A percentile compares a stretch with the other conserved stretches of the same genome.
Conservation (phyloP, 2,888 invertebrate genomes). For the Carabus problematicus region DNA sequence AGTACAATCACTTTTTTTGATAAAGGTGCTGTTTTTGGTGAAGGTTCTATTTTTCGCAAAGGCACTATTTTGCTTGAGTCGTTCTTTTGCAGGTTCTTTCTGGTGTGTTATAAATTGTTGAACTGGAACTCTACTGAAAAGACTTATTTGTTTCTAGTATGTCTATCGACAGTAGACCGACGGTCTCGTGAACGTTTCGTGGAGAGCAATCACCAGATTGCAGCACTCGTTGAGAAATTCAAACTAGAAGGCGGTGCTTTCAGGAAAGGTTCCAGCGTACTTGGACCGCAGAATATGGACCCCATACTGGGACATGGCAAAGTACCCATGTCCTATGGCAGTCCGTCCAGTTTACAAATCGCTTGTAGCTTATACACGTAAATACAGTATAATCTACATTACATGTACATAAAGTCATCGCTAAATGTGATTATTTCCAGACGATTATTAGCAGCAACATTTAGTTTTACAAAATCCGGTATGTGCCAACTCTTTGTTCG, state of each 20-base stretch:
- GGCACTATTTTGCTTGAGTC: no score
- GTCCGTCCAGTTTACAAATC: slow-evolving; percentile 72
- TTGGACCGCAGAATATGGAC: slow-evolving; percentile 62
- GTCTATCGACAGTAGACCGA: slow-evolving; percentile 78
- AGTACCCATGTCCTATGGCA: slow-evolving; percentile 77
- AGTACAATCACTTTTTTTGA: no score
- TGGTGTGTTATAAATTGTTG: no score
- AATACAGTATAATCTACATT: slow-evolving; percentile 50
- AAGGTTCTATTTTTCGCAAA: neutral
- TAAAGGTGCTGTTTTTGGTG: neutral
- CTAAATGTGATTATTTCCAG: slow-evolving; percentile 61
- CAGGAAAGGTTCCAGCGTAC: slow-evolving; percentile 68
- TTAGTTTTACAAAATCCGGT: slow-evolving; percentile 78
- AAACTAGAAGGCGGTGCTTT: slow-evolving; percentile 83
- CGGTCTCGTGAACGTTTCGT: slow-evolving; percentile 89
- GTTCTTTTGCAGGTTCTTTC: no score
- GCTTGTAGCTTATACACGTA: slow-evolving; percentile 74
- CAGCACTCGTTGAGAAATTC: slow-evolving; percentile 89
- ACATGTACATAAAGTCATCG: slow-evolving; percentile 18
- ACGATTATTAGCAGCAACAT: slow-evolving; percentile 77
- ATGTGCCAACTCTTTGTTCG: slow-evolving; percentile 78
- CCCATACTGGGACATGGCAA: slow-evolving; percentile 66
- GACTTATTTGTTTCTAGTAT: slow-evolving; percentile 62
- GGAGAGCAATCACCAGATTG: slow-evolving; percentile 93
- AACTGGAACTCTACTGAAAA: no score